phyloP scores from a whole-genome alignment of 2,113 vertebrate species.

The Prochilodus magdalenae region DNA sequence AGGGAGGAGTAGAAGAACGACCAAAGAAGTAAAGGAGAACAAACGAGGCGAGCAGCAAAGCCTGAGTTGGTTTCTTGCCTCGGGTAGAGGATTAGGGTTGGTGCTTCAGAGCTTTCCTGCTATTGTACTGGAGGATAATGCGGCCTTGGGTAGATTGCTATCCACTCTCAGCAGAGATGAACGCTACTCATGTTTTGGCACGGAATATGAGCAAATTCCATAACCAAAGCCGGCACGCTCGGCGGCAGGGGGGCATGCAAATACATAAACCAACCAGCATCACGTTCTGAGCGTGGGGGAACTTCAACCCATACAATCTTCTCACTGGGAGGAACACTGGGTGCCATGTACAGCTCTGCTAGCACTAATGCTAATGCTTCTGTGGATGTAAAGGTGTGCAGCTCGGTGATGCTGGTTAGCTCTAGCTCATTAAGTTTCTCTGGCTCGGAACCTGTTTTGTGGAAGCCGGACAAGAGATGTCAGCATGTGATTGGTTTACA shows the following conservation, averaged over 20 bases:
- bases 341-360: too few species aligned
- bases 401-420: too few species aligned
- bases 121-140: constrained; percentile 29
- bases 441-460: too few species aligned
- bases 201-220: neutral
- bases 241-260: neutral
- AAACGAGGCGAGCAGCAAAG: neutral
- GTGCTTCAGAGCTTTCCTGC: constrained; percentile 5
- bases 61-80: neutral
- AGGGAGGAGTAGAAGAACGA: neutral
- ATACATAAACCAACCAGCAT: neutral
- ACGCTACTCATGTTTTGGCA: neutral
- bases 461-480: too few species aligned
- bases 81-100: constrained; percentile 7
- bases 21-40: constrained; percentile 13
- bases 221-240: neutral
- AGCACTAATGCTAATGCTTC: too few species aligned
- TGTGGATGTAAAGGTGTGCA: too few species aligned
- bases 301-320: neutral
- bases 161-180: neutral
- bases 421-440: too few species aligned
- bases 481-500: too few species aligned
- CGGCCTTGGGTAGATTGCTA: neutral
- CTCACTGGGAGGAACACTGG: neutral
- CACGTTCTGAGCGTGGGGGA: neutral